Evolutionary conservation across 1,140 invertebrate species (phyloP).

Genomic region (Procambarus clarkii): DNA sequence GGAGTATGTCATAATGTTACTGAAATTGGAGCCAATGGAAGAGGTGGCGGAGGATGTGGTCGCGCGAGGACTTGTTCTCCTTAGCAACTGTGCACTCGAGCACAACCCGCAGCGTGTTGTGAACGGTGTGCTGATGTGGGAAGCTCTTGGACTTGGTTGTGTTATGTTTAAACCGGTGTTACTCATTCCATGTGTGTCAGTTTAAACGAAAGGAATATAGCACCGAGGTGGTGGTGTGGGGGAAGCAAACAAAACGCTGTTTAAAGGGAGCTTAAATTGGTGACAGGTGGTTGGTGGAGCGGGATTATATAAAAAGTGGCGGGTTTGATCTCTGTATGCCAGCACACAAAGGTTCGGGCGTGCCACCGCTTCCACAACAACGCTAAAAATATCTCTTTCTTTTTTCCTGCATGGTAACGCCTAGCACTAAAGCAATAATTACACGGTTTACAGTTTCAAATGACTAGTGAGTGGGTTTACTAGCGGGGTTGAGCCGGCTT

Average conservation of each 20-base stretch:
- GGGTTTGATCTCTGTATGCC: not conserved
- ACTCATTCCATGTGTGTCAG: not conserved
- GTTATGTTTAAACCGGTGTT: not conserved
- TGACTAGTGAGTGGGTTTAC: not conserved
- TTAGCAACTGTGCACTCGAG: conserved; percentile 31
- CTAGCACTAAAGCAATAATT: not conserved
- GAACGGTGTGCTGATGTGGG: too few species aligned
- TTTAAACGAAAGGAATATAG: not conserved
- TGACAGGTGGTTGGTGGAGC: conserved; percentile 3
- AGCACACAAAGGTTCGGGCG: not conserved
- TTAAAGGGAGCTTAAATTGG: not conserved
- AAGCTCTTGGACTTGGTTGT: not conserved
- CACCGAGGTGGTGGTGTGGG: not conserved
- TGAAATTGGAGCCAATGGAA: conserved; percentile 9
- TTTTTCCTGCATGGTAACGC: not conserved
- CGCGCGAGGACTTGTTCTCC: not conserved
- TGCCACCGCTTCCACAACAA: not conserved
- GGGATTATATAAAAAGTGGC: not conserved
- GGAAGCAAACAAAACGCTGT: not conserved
- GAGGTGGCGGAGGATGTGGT: conserved; percentile 4
- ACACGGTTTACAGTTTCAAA: not conserved
- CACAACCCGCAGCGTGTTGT: not conserved
- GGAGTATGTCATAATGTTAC: not conserved
- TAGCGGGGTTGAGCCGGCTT: conserved; percentile 41
- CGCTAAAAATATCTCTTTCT: not conserved